Percentiles rank a stretch among this genome's conserved stretches.
phyloP scores from a whole-genome alignment of 2,888 invertebrate genomes.

The Psylliodes chrysocephalus region DNA sequence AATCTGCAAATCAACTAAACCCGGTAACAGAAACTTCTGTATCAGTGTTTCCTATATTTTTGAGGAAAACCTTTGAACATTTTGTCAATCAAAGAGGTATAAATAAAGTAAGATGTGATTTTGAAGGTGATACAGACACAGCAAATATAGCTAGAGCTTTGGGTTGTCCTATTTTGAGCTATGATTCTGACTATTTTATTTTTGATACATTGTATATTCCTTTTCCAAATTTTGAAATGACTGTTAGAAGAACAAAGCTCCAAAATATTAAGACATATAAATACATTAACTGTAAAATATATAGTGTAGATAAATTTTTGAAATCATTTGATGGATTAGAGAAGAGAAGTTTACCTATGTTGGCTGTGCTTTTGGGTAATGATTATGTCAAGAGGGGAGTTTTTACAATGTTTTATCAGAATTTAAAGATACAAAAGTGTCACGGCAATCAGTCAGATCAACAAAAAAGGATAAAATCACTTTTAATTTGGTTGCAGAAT shows the following conservation, averaged over 20 bases:
- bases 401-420: slow-evolving; percentile 77
- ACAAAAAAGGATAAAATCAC: slow-evolving; percentile 75
- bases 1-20: slow-evolving; percentile 65
- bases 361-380: slow-evolving; percentile 88
- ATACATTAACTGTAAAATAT: slow-evolving; percentile 76
- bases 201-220: slow-evolving; percentile 87
- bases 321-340: slow-evolving; percentile 74
- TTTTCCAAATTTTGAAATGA: slow-evolving; percentile 72
- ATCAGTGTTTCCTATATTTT: slow-evolving; percentile 71
- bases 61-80: slow-evolving; percentile 79
- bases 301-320: slow-evolving; percentile 76
- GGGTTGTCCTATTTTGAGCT: slow-evolving; percentile 24
- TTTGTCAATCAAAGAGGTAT: slow-evolving; percentile 74
- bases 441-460: slow-evolving; percentile 60
- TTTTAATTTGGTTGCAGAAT: slow-evolving; percentile 81
- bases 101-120: slow-evolving; percentile 77
- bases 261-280: slow-evolving; percentile 52
- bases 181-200: slow-evolving; percentile 68
- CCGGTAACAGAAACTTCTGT: slow-evolving; percentile 67
- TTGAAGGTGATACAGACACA: slow-evolving; percentile 90
- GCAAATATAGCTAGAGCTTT: slow-evolving; percentile 79
- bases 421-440: slow-evolving; percentile 70
- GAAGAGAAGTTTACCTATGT: slow-evolving; percentile 73
- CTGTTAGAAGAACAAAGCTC: slow-evolving; percentile 47
- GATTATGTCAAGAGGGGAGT: slow-evolving; percentile 80